A percentile compares a stretch with the other conserved stretches of the same genome.
phyloP scores from a whole-genome alignment of 2,797 vertebrate species.

The Varecia variegata region DNA sequence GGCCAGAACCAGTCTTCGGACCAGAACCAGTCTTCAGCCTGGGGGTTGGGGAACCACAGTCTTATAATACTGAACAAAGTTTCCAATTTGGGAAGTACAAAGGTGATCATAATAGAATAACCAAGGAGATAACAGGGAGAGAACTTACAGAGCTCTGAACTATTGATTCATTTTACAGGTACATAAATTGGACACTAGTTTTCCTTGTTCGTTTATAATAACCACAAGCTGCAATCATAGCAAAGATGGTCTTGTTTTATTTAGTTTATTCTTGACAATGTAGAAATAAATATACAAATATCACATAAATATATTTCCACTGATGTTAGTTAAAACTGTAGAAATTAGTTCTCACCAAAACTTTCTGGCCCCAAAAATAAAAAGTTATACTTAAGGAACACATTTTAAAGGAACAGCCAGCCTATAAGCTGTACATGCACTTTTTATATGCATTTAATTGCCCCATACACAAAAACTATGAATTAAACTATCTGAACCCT shows the following conservation, averaged over 20 bases:
- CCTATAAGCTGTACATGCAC: not conserved
- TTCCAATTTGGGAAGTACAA: not conserved
- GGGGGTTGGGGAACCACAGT: too few relatives aligned
- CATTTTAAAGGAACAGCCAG: not conserved
- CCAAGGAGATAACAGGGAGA: not conserved
- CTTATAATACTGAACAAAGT: not conserved
- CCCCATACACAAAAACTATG: not conserved
- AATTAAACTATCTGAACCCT: not conserved
- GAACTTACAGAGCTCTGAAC: not conserved
- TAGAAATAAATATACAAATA: not conserved
- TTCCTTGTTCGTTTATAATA: not conserved
- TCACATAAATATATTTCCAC: not conserved
- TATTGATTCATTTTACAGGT: not conserved
- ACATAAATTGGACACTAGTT: not conserved
- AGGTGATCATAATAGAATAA: not conserved
- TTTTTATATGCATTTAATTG: not conserved
- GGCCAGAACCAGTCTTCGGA: too few relatives aligned
- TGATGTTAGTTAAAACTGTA: not conserved
- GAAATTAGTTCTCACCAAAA: conserved; percentile 36
- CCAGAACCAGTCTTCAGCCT: too few relatives aligned
- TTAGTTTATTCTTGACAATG: not conserved
- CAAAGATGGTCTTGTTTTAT: not conserved
- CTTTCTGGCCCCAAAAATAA: not conserved
- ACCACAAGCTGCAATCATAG: not conserved
- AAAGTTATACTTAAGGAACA: not conserved